These are phyloP conservation scores for Drosophila navojoa DNA, from an alignment of 1,140 invertebrate species.

Conservation along the genomic window DNA sequence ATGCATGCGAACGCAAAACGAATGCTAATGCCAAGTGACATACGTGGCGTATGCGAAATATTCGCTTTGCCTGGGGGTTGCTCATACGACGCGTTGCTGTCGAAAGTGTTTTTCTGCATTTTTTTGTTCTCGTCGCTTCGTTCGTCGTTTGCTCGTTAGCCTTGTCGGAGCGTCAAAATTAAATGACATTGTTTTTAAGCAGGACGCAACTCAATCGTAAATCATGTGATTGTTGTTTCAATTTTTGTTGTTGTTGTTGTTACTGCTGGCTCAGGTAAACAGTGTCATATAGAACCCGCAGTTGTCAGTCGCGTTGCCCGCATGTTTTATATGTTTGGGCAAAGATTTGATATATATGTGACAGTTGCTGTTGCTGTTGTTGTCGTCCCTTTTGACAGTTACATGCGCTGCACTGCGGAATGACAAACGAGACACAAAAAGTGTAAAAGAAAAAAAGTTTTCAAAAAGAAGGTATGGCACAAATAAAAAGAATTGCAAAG, in stretches of 20 bases:
- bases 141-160: constrained; percentile 31
- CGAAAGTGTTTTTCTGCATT: not conserved
- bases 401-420: constrained; percentile 63
- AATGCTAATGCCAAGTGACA: constrained; percentile 23
- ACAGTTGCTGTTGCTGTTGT: constrained; percentile 27
- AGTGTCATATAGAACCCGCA: constrained; percentile 66
- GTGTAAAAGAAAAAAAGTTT: constrained; percentile 1
- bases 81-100: constrained; percentile 46
- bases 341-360: constrained; percentile 63
- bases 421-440: constrained; percentile 50
- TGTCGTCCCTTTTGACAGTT: constrained; percentile 55
- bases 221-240: constrained; percentile 23
- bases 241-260: constrained; percentile 9
- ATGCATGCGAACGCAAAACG: not conserved
- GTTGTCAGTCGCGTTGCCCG: constrained; percentile 45
- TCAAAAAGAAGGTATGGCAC: too few species aligned
- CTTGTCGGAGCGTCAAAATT: constrained; percentile 38
- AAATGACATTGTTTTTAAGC: constrained; percentile 48
- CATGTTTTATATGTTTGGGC: constrained; percentile 18
- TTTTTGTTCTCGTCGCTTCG: not conserved
- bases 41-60: constrained; percentile 7
- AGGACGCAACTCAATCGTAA: constrained; percentile 41
- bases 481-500: constrained; percentile 27
- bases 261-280: constrained; percentile 68
- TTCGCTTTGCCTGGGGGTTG: constrained; percentile 11